A percentile compares a stretch with the other conserved stretches of the same genome.
Conservation (phyloP, 2,113 vertebrate species). For the Typhlomys cinereus region DNA sequence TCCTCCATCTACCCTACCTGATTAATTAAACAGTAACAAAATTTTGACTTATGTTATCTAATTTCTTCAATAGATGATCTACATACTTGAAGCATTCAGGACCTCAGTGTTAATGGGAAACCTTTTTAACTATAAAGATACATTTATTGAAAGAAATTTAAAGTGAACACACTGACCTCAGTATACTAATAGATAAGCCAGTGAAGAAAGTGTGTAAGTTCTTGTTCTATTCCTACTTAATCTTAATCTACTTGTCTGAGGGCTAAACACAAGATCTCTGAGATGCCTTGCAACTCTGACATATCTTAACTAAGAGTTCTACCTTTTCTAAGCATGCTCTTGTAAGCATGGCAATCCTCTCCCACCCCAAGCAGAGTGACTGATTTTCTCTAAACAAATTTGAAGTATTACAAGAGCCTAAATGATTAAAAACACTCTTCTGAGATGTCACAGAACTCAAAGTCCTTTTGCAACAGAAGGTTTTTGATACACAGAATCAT, state of each 20-base stretch:
- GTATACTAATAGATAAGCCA: background rate
- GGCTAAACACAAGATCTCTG: background rate
- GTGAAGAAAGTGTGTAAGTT: background rate
- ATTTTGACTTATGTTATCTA: background rate
- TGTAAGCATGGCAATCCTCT: slow-evolving; percentile 13
- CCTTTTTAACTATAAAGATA: background rate
- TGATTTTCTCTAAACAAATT: slow-evolving; percentile 40
- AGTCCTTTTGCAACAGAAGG: too few relatives aligned
- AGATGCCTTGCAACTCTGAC: background rate
- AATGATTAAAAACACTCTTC: slow-evolving; percentile 58
- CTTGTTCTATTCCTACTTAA: background rate
- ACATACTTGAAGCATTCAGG: background rate
- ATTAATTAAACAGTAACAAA: background rate
- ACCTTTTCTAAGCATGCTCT: slow-evolving; percentile 30
- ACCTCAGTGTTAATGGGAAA: background rate
- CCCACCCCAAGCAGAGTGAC: slow-evolving; percentile 6
- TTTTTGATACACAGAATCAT: too few relatives aligned
- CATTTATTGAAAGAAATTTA: slow-evolving; percentile 21
- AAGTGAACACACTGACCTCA: background rate
- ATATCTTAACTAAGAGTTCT: slow-evolving; percentile 39
- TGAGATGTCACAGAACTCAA: slow-evolving; percentile 29
- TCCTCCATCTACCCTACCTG: too few relatives aligned
- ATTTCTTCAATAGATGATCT: background rate
- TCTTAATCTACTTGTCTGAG: background rate
- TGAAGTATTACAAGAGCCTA: slow-evolving; percentile 27